Conservation (phyloP, 2,113 vertebrate genomes). For the Pelecanoides urinatrix region DNA sequence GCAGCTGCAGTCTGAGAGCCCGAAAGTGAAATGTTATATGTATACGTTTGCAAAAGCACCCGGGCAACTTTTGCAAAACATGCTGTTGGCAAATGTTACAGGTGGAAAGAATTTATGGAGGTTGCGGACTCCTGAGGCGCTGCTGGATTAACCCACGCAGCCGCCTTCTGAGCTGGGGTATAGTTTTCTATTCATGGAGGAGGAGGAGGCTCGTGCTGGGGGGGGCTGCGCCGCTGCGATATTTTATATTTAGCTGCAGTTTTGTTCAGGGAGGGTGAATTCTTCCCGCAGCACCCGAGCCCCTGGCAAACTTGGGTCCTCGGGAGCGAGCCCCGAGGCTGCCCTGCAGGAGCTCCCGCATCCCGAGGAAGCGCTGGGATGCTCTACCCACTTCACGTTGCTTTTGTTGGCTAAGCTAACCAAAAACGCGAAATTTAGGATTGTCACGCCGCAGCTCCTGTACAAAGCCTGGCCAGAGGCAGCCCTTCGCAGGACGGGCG, state of each 20-base stretch:
- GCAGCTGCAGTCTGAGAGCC: neutral
- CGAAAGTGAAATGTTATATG: neutral
- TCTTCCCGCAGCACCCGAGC: neutral
- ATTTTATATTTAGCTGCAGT: accelerated
- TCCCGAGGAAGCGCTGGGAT: accelerated
- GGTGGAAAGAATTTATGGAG: neutral
- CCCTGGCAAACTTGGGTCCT: accelerated
- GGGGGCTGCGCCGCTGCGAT: too few species aligned
- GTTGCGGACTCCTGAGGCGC: accelerated
- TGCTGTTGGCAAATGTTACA: neutral
- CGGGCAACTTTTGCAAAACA: neutral
- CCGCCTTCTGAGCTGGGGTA: neutral
- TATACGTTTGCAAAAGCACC: neutral
- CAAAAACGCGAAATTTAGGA: neutral
- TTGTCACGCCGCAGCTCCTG: accelerated
- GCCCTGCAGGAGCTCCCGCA: neutral
- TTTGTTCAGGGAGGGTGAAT: neutral
- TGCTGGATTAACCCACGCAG: neutral
- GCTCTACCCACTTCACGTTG: accelerated
- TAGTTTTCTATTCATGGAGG: accelerated
- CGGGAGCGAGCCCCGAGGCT: accelerated
- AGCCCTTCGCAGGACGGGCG: neutral
- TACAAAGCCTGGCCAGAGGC: neutral
- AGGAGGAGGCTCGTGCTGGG: too few species aligned
- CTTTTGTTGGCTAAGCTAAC: neutral